These are phyloP conservation scores for Dasysyrphus albostriatus DNA, from an alignment of 2,888 invertebrate genomes.

Conservation along the genomic window DNA sequence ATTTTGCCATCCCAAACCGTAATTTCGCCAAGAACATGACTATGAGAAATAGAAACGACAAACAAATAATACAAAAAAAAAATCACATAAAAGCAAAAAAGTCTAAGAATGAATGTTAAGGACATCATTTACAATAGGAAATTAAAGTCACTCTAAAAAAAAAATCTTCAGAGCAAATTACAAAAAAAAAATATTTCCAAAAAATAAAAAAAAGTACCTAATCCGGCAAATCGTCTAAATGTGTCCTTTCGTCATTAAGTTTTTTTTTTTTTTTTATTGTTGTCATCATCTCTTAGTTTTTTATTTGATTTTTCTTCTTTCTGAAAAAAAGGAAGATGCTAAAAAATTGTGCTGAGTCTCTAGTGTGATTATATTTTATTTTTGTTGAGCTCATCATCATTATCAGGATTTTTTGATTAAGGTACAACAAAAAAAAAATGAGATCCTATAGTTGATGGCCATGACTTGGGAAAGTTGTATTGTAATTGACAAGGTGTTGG, in stretches of 20 bases:
- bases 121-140: constrained; percentile 61
- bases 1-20: not conserved
- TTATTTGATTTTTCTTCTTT: constrained; percentile 1
- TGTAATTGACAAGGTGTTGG: constrained; percentile 52
- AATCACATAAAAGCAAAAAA: constrained; percentile 32
- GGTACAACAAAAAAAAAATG: not conserved
- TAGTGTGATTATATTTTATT: constrained; percentile 43
- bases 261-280: constrained; percentile 2
- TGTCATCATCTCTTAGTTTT: too few relatives aligned
- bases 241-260: constrained; percentile 55
- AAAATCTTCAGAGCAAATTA: constrained; percentile 62
- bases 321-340: not conserved
- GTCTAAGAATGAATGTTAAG: constrained; percentile 19
- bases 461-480: constrained; percentile 27
- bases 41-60: not conserved
- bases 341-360: constrained; percentile 38
- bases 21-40: constrained; percentile 1
- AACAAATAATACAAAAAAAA: not conserved
- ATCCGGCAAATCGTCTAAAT: constrained; percentile 33
- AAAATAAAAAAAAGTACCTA: constrained; percentile 14
- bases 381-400: constrained; percentile 52
- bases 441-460: constrained; percentile 3
- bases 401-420: constrained; percentile 40
- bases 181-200: constrained; percentile 24
- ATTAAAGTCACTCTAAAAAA: constrained; percentile 62